phyloP scores from a whole-genome alignment of 2,113 vertebrate species.

The Actinemys pallida region DNA sequence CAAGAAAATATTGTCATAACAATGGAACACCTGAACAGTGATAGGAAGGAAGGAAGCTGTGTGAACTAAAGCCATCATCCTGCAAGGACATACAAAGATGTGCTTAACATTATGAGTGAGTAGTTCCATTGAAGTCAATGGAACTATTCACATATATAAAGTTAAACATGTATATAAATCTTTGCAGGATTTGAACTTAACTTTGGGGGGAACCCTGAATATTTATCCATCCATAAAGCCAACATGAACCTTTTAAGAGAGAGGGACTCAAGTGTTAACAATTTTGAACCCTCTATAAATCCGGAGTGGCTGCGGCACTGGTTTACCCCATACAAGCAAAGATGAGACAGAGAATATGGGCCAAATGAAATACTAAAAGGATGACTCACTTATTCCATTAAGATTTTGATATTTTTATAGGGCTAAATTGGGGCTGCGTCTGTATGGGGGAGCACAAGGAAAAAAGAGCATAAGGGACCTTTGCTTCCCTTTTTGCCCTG shows the following conservation, averaged over 20 bases:
- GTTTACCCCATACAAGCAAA: not conserved
- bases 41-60: not conserved
- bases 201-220: not conserved
- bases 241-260: rapidly evolving
- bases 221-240: not conserved
- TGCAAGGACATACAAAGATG: not conserved
- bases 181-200: not conserved
- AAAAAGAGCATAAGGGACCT: rapidly evolving
- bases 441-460: not conserved
- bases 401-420: not conserved
- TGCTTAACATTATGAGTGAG: not conserved
- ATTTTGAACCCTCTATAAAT: not conserved
- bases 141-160: not conserved
- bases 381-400: not conserved
- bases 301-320: not conserved
- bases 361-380: not conserved
- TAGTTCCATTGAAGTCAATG: not conserved
- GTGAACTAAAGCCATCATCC: not conserved
- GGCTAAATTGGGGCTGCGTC: not conserved
- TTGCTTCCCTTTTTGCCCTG: not conserved
- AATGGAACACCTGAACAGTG: not conserved
- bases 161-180: rapidly evolving
- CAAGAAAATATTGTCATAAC: not conserved
- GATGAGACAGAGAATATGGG: not conserved
- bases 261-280: not conserved